Percentiles rank a stretch among this genome's conserved stretches.
Evolutionary conservation across 2,113 vertebrate species (phyloP).

Genomic region (Thunnus thynnus): DNA sequence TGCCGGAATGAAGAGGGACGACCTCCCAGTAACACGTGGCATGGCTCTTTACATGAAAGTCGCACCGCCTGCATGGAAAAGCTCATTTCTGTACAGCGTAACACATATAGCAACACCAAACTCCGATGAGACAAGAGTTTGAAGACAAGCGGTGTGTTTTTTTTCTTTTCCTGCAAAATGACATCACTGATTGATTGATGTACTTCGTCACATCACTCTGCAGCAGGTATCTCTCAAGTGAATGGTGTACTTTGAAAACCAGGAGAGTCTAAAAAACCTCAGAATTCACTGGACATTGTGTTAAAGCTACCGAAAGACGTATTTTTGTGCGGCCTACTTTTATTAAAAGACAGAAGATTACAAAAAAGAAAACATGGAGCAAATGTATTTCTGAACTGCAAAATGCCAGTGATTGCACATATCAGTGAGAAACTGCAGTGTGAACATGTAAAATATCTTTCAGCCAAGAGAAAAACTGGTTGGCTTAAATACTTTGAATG

Average conservation of each 20-base stretch:
- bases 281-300: constrained; percentile 66
- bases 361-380: not conserved
- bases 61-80: constrained; percentile 94
- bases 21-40: constrained; percentile 88
- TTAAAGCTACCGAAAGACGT: constrained; percentile 57
- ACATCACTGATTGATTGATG: constrained; percentile 66
- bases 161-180: constrained; percentile 44
- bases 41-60: constrained; percentile 92
- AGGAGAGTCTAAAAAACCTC: constrained; percentile 59
- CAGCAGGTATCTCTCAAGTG: constrained; percentile 63
- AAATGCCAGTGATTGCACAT: constrained; percentile 76
- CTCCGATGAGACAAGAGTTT: constrained; percentile 90
- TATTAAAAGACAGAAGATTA: constrained; percentile 37
- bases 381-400: constrained; percentile 47
- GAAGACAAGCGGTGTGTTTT: constrained; percentile 1
- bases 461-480: constrained; percentile 58
- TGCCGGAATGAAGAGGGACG: constrained; percentile 92
- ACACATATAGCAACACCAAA: constrained; percentile 96
- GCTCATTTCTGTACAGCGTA: constrained; percentile 95
- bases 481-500: constrained; percentile 80
- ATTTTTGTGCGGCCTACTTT: constrained; percentile 68
- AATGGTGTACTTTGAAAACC: constrained; percentile 63
- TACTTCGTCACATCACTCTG: constrained; percentile 54
- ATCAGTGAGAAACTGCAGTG: constrained; percentile 70
- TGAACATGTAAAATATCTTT: constrained; percentile 79